Evolutionary conservation across 2,888 invertebrate genomes (phyloP), one percentile per base, ranked within the genome.

Genomic region (Epicampocera succincta): DNA sequence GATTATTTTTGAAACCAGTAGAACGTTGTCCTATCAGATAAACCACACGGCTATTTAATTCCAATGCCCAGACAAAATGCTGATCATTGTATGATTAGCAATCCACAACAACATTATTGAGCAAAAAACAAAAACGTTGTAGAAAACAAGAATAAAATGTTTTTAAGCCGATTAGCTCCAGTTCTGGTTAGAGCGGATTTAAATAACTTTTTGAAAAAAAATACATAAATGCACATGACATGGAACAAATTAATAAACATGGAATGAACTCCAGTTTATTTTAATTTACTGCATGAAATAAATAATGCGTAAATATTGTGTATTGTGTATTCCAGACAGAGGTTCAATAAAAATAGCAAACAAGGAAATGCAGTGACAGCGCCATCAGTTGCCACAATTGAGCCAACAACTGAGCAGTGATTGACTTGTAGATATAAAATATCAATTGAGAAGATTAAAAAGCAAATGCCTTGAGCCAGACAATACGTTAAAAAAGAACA

Each of bases 311-410:
- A n/a, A 29, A 40, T 3, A 33, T n/a, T n/a, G n/a, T n/a, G n/a
- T 75, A 21, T 58, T 75, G n/a, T 61, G 17, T 68, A 76, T 60
- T 33, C 75, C 15, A 38, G 15, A 11, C 75, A 68, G 50, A 21
- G 33, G 33, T 65, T 48, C 52, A 56, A 42, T 40, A 48, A 40
- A 69, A 56, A 50, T 50, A 33, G 8, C 33, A 15, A 48, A 72
- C 44, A 65, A 65, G 58, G 72, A 78, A 78, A 25, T 46, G 46
- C 44, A 54, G 29, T 69, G 54, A 56, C 52, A 40, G 25, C 17
- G 12, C 6, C 33, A 50, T 12, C 17, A 65, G 17, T 38, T n/a
- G 3, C 19, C 52, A 66, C 25, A 42, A 42, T 25, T 15, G 15
- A 56, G 13, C 33, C 19, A 25, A 13, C 17, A 25, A 3, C 21